These are phyloP conservation scores for Oscheius myriophilus DNA, from an alignment of 2,888 invertebrate species.

Conservation along the genomic window DNA sequence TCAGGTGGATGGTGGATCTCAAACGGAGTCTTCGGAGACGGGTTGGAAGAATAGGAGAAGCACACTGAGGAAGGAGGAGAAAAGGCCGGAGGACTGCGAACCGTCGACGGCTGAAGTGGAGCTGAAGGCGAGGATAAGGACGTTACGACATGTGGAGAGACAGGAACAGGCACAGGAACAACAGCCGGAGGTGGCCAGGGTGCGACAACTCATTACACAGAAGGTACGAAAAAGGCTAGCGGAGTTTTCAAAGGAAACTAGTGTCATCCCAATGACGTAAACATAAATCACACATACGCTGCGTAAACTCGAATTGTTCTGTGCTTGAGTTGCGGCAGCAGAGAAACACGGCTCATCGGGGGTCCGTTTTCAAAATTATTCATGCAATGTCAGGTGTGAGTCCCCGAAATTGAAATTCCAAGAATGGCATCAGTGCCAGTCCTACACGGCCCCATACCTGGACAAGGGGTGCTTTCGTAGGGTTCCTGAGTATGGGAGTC, in stretches of 20 bases:
- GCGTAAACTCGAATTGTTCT: too few species aligned
- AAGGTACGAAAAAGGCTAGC: constrained; percentile 43
- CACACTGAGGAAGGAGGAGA: constrained; percentile 8
- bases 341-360: too few species aligned
- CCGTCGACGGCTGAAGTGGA: constrained; percentile 48
- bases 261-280: too few species aligned
- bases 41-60: constrained; percentile 28
- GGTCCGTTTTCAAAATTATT: too few species aligned
- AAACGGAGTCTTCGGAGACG: constrained; percentile 38
- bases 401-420: too few species aligned
- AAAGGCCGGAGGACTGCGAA: constrained; percentile 28
- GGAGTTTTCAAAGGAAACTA: neutral
- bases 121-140: constrained; percentile 59
- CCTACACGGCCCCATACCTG: too few species aligned
- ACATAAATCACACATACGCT: too few species aligned
- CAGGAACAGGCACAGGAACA: constrained; percentile 31
- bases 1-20: constrained; percentile 48
- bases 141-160: constrained; percentile 59
- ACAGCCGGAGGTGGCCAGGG: constrained; percentile 53
- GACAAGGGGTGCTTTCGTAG: too few species aligned
- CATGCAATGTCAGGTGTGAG: too few species aligned
- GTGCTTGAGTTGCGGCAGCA: too few species aligned
- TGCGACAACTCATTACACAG: constrained; percentile 67
- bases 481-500: too few species aligned
- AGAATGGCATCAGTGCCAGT: too few species aligned